phyloP scores from a whole-genome alignment of 1,140 invertebrate species.

The Drosophila saltans region DNA sequence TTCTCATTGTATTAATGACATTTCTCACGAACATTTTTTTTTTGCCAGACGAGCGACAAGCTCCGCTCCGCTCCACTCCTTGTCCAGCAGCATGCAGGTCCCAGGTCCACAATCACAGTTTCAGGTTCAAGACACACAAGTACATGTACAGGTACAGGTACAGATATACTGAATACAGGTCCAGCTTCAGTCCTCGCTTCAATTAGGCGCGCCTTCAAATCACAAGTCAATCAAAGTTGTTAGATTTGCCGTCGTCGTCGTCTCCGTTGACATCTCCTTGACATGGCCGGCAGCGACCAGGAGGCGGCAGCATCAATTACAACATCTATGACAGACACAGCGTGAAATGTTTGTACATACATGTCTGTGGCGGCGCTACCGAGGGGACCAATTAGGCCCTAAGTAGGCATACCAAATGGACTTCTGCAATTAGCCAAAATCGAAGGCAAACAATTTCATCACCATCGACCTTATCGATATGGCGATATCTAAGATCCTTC shows the following conservation, averaged over 20 bases:
- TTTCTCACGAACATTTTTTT: conserved; percentile 73
- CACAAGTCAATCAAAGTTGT: conserved; percentile 80
- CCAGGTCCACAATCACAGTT: conserved; percentile 25
- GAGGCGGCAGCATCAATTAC: conserved; percentile 77
- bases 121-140: neutral
- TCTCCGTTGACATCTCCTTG: conserved; percentile 67
- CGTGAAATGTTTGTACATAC: conserved; percentile 80
- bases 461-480: conserved; percentile 18
- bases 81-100: conserved; percentile 14
- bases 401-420: conserved; percentile 79
- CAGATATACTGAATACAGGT: conserved; percentile 7
- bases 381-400: conserved; percentile 77
- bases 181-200: conserved; percentile 56
- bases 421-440: conserved; percentile 77
- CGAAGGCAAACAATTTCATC: conserved; percentile 76
- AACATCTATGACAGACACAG: conserved; percentile 79
- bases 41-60: conserved; percentile 53
- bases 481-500: neutral
- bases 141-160: conserved; percentile 13
- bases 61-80: conserved; percentile 39
- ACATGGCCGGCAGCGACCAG: conserved; percentile 56
- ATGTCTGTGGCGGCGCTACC: conserved; percentile 75
- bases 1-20: conserved; percentile 72
- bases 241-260: conserved; percentile 69
- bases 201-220: conserved; percentile 80